Evolutionary conservation across 2,888 invertebrate genomes (phyloP).

Genomic region (Coecobrya sp.): DNA sequence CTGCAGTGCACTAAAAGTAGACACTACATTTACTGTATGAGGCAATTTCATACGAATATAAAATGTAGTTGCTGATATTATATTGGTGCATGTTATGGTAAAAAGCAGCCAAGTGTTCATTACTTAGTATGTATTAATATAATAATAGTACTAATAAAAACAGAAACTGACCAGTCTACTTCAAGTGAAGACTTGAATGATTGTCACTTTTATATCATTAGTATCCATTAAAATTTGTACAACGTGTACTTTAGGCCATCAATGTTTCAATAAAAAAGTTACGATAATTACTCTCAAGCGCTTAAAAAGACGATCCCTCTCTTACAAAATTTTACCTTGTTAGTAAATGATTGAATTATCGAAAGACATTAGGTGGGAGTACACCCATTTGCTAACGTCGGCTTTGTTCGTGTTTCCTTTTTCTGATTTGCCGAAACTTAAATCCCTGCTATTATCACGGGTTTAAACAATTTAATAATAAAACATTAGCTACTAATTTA

Average conservation of each 20-base stretch:
- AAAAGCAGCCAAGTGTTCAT: neutral
- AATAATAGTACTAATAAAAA: too few species aligned
- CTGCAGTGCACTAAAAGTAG: too few species aligned
- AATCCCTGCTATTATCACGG: too few species aligned
- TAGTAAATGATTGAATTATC: neutral
- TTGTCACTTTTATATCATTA: slow-evolving; percentile 25
- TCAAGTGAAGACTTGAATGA: neutral
- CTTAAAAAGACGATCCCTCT: slow-evolving; percentile 8
- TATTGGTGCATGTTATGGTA: neutral
- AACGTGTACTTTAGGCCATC: slow-evolving; percentile 23
- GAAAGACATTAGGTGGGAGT: neutral
- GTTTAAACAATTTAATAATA: too few species aligned
- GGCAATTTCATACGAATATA: too few species aligned
- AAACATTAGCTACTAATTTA: neutral
- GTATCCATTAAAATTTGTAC: slow-evolving; percentile 22
- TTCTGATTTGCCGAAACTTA: too few species aligned
- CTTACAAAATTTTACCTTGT: neutral
- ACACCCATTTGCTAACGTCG: too few species aligned
- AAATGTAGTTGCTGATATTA: too few species aligned
- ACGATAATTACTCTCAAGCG: neutral
- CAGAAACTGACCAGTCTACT: slow-evolving; percentile 1
- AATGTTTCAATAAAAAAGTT: slow-evolving; percentile 45
- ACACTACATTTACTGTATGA: too few species aligned
- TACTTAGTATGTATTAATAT: neutral
- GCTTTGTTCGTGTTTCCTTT: too few species aligned